Percentiles rank a stretch among this genome's conserved stretches.
phyloP scores from a whole-genome alignment of 2,113 vertebrate genomes.

The Campylorhamphus procurvoides region DNA sequence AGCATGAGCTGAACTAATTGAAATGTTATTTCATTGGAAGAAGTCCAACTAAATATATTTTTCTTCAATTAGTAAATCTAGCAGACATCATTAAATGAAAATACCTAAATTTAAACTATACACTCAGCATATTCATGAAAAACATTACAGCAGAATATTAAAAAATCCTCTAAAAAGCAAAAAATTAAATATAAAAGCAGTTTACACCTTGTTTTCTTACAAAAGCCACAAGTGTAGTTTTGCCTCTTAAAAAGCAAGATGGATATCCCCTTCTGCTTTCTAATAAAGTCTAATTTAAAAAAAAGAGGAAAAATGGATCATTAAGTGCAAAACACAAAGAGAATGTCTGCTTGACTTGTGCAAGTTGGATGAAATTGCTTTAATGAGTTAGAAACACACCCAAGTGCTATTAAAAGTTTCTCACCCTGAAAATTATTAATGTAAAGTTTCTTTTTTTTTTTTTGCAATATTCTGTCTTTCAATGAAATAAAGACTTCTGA shows the following conservation, averaged over 20 bases:
- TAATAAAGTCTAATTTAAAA: not conserved
- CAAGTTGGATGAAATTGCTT: not conserved
- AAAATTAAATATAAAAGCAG: not conserved
- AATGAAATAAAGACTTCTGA: not conserved
- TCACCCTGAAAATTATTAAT: not conserved
- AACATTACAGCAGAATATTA: not conserved
- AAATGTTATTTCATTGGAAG: not conserved
- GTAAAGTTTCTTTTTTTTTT: not conserved
- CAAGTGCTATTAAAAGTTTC: not conserved
- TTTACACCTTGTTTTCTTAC: not conserved
- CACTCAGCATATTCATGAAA: not conserved
- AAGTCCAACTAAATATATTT: not conserved
- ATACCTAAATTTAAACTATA: not conserved
- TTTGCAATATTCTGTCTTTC: not conserved
- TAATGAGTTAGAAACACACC: not conserved
- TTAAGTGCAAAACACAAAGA: not conserved
- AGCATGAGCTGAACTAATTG: not conserved
- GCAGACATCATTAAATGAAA: not conserved
- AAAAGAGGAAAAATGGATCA: not conserved
- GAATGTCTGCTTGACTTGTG: not conserved
- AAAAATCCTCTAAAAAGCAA: not conserved
- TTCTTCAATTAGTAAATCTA: not conserved
- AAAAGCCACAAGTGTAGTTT: not conserved
- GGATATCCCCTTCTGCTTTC: not conserved
- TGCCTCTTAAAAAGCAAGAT: not conserved